phyloP scores from a whole-genome alignment of 2,797 vertebrate genomes.

The Leucoraja ocellata region DNA sequence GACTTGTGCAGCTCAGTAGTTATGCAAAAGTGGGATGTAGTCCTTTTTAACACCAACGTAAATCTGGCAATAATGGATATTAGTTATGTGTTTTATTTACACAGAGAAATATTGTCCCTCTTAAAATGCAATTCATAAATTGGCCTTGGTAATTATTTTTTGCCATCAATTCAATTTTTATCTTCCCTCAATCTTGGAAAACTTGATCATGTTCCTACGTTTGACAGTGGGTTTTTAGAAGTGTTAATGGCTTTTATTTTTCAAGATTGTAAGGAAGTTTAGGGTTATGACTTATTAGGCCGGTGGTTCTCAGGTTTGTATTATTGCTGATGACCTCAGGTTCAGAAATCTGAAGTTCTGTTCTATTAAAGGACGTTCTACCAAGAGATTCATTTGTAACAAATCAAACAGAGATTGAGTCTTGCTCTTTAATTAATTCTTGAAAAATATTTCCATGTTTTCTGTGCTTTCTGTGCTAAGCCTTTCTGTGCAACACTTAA shows the following conservation, averaged over 20 bases:
- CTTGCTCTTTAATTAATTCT: background rate
- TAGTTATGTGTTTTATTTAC: background rate
- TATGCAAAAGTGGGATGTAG: background rate
- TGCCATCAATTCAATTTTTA: background rate
- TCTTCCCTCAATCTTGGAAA: background rate
- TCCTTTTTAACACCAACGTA: background rate
- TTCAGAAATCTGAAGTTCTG: background rate
- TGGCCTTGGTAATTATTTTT: background rate
- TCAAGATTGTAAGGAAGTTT: background rate
- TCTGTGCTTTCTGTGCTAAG: too few species aligned
- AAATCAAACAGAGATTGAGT: background rate
- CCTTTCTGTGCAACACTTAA: background rate
- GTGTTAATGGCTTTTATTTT: background rate
- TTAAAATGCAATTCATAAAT: background rate
- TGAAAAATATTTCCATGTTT: background rate
- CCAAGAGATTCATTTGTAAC: background rate
- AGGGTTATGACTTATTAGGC: background rate
- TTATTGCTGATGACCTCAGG: background rate
- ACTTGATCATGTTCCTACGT: background rate
- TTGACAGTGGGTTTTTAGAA: background rate
- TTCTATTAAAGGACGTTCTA: background rate
- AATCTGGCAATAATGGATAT: background rate
- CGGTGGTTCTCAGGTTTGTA: background rate
- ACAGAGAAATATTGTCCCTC: background rate
- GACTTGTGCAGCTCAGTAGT: background rate